Base-by-base conservation (phyloP, 1,140 invertebrate genomes). In the Lineus longissimus region DNA sequence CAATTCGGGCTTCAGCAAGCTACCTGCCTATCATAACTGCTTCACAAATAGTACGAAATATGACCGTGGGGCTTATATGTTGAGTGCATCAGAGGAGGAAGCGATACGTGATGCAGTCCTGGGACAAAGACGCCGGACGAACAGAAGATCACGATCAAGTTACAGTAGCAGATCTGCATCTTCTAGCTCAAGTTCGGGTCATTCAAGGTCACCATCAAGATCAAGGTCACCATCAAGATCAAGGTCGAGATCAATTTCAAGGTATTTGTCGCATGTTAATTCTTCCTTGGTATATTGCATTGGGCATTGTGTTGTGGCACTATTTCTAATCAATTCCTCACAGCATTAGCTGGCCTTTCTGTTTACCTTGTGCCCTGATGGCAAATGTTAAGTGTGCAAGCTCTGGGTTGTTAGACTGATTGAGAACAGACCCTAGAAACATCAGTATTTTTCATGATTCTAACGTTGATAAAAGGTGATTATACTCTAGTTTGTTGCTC, bases 171-270 rank as follows among this genome's bases (percentile, higher is more conserved):
- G 65, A 30, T 61, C 68, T 19, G 31, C 55, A n/a, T 57, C 58
- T 33, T 70, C 65, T 51, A 40, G 30, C 6, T 65, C 62, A 11
- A 55, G 60, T 31, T 61, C 63, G 55, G 19, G 23, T 7, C 51
- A 30, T 6, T 67, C 71, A 55, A 63, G 61, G 55, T 71, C 72
- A 61, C 27, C 51, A 41, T 40, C 58, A 2, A 85, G 67, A 85
- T 86, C 65, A 57, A 64, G 64, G 47, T 69, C 78, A 82, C 61
- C 59, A 78, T 81, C 72, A 79, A 82, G n/a, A n/a, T n/a, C 65
- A 57, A 64, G 64, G 47, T 69, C 78, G 82, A 62, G 60, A 78
- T 81, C 72, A 79, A 82, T 56, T 65, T 70, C 59, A 67, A 67
- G 64, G 61, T 61, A 59, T 63, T 36, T 36, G 15, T 36, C 15